Conservation (phyloP, 2,888 invertebrate species). For the Toxonevra muliebris region DNA sequence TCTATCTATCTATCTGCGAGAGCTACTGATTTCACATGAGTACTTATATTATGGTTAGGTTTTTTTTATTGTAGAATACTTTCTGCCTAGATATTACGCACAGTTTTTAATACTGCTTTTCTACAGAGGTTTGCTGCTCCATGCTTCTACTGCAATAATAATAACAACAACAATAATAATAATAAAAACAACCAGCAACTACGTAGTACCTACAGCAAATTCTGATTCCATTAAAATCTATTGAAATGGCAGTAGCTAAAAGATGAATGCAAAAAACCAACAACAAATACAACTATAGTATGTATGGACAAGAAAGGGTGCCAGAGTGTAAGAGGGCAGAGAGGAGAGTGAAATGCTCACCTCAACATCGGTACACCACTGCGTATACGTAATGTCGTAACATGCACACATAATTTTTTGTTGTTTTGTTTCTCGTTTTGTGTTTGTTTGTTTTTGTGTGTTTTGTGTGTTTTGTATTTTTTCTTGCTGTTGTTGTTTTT, state of each 20-base stretch:
- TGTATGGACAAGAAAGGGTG: slow-evolving; percentile 18
- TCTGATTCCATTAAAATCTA: slow-evolving; percentile 24
- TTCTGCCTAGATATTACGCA: background rate
- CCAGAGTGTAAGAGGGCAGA: slow-evolving; percentile 5
- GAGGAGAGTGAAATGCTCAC: background rate
- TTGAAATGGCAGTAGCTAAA: background rate
- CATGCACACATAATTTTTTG: too few relatives aligned
- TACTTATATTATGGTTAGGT: too few relatives aligned
- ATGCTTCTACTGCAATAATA: background rate
- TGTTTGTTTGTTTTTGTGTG: too few relatives aligned
- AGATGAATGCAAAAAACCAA: background rate
- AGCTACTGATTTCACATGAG: too few relatives aligned
- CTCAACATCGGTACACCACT: slow-evolving; percentile 35
- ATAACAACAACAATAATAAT: background rate
- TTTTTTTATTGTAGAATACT: background rate
- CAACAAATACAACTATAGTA: background rate
- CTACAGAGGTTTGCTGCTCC: background rate
- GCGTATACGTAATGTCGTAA: slow-evolving; percentile 34
- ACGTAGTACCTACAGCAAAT: slow-evolving; percentile 4
- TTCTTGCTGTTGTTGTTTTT: too few relatives aligned
- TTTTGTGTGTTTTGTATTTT: too few relatives aligned
- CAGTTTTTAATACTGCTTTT: background rate
- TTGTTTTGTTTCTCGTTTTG: too few relatives aligned
- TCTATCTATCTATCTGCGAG: too few relatives aligned
- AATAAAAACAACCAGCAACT: background rate